phyloP scores from a whole-genome alignment of 2,888 invertebrate species.

The Ornithoptera priamus region DNA sequence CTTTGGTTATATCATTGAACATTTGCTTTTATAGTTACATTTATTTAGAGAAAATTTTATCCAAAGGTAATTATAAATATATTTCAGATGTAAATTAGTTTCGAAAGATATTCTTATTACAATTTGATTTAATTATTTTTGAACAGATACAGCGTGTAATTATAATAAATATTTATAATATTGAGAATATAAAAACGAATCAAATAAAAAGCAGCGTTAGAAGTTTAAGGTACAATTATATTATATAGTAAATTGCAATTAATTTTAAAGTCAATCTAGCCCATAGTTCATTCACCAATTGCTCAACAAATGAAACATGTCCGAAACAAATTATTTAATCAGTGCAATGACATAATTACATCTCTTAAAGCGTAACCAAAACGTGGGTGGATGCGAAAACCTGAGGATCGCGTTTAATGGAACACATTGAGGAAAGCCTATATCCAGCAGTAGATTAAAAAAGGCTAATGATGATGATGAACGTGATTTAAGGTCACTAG shows the following conservation, averaged over 20 bases:
- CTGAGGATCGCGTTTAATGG: no score
- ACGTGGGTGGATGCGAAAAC: background rate
- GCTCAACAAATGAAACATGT: background rate
- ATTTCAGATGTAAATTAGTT: background rate
- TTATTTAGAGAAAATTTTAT: no score
- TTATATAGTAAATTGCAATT: background rate
- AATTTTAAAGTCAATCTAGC: background rate
- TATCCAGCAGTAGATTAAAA: no score
- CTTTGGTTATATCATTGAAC: background rate
- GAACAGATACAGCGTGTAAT: background rate
- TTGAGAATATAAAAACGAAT: no score
- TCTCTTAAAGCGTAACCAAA: background rate
- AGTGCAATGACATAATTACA: conserved; percentile 7
- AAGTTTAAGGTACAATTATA: no score
- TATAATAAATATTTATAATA: no score
- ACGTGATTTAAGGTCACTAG: no score
- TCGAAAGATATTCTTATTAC: background rate
- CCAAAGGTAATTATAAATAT: no score
- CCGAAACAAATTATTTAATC: conserved; percentile 8
- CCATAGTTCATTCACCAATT: conserved; percentile 8
- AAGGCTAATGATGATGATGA: no score
- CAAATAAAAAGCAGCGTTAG: no score
- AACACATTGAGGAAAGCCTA: no score
- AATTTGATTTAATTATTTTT: background rate
- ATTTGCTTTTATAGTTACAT: no score